phyloP scores from a whole-genome alignment of 1,140 invertebrate species.

The Bombus impatiens region DNA sequence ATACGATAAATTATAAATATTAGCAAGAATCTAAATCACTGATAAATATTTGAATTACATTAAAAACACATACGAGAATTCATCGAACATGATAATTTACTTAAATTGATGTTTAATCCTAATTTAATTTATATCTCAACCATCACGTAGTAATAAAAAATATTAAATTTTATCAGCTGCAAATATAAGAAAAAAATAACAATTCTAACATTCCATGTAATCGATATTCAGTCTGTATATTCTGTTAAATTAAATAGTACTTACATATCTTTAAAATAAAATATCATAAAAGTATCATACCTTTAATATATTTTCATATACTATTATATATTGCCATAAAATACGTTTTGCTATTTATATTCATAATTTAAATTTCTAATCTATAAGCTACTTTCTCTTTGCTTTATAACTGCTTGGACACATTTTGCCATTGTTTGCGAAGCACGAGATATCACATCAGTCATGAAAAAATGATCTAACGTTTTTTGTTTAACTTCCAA shows the following conservation, averaged over 20 bases:
- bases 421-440: conserved; percentile 99
- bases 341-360: conserved; percentile 31
- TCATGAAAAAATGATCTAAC: conserved; percentile 99
- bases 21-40: neutral
- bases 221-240: neutral
- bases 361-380: neutral
- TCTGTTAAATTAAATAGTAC: conserved; percentile 19
- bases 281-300: neutral
- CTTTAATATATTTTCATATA: conserved; percentile 21
- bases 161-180: neutral
- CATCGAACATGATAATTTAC: neutral
- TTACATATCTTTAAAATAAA: neutral
- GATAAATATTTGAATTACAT: conserved; percentile 21
- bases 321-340: conserved; percentile 24
- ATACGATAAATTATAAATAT: neutral
- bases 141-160: neutral
- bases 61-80: neutral
- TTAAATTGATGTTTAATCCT: neutral
- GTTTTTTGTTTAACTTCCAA: conserved; percentile 91
- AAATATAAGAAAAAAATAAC: neutral
- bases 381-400: conserved; percentile 85
- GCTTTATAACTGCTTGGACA: conserved; percentile 93
- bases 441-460: conserved; percentile 97
- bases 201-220: neutral
- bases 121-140: neutral